Percentiles rank a stretch among this genome's conserved stretches.
phyloP scores from a whole-genome alignment of 2,888 invertebrate species.

The Eupeodes luniger region DNA sequence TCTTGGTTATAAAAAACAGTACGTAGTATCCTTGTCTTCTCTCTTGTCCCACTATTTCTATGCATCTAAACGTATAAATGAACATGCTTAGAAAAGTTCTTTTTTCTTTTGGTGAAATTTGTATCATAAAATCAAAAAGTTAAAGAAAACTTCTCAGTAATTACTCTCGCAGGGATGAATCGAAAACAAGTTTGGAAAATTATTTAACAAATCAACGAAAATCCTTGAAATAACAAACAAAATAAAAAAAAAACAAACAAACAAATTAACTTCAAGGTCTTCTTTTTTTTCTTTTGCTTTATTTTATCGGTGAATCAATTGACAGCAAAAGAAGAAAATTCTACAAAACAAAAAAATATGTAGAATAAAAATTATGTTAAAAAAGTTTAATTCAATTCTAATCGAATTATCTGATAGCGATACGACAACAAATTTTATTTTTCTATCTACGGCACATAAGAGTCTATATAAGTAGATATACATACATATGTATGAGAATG shows the following conservation, averaged over 20 bases:
- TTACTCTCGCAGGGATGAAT: neutral
- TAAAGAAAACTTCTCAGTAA: neutral
- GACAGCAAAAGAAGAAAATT: constrained; percentile 24
- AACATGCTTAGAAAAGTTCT: neutral
- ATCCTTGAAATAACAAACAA: neutral
- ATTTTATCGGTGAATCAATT: constrained; percentile 42
- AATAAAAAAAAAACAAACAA: constrained; percentile 35
- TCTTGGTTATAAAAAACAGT: no score
- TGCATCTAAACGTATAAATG: neutral
- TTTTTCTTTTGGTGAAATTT: neutral
- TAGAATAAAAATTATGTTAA: constrained; percentile 2
- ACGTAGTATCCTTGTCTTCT: no score
- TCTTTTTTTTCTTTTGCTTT: constrained; percentile 24
- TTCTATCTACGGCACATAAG: no score
- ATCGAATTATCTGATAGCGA: constrained; percentile 56
- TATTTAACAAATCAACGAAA: constrained; percentile 18
- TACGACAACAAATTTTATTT: neutral
- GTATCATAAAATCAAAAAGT: constrained; percentile 10
- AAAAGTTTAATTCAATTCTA: constrained; percentile 63
- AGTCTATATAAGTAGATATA: neutral
- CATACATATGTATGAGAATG: neutral
- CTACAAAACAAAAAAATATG: constrained; percentile 11
- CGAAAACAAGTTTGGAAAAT: constrained; percentile 8
- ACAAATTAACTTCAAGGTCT: constrained; percentile 59
- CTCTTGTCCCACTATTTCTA: no score